Percentiles rank a stretch among this genome's conserved stretches.
These are phyloP conservation scores for Campylorhamphus procurvoides DNA, from an alignment of 2,113 vertebrate species.

Conservation along the genomic window DNA sequence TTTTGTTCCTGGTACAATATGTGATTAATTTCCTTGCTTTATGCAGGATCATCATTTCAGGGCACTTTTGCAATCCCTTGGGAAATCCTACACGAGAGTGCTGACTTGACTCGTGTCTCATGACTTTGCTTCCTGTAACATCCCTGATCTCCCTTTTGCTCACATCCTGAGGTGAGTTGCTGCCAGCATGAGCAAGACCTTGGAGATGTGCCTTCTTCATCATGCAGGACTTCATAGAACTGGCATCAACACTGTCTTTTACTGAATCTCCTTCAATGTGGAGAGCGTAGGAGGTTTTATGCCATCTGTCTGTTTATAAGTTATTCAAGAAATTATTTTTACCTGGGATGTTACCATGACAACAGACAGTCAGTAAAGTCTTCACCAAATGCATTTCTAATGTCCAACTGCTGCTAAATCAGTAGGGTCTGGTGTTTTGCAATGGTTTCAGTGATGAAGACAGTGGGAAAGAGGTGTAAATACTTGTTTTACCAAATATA, in stretches of 20 bases:
- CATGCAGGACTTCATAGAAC: background rate
- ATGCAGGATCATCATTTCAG: background rate
- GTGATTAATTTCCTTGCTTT: background rate
- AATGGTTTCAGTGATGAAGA: background rate
- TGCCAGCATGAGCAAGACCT: background rate
- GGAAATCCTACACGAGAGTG: background rate
- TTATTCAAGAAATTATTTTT: constrained; percentile 58
- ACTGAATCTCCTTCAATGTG: background rate
- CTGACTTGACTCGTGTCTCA: background rate
- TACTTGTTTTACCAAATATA: background rate
- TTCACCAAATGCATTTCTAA: constrained; percentile 33
- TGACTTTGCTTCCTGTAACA: background rate
- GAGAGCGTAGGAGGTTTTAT: constrained; percentile 12
- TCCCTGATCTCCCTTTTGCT: background rate
- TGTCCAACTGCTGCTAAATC: constrained; percentile 40
- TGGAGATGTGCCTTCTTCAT: background rate
- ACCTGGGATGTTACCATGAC: constrained; percentile 63
- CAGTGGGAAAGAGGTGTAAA: background rate
- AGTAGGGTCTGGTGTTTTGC: background rate
- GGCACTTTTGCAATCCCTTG: background rate
- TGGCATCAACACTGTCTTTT: background rate
- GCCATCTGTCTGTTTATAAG: constrained; percentile 58
- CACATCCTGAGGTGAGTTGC: background rate
- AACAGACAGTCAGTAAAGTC: constrained; percentile 47
- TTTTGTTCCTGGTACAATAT: background rate